These are phyloP conservation scores for Lithophane ornitopus DNA, from an alignment of 2,888 invertebrate species.

Conservation along the genomic window DNA sequence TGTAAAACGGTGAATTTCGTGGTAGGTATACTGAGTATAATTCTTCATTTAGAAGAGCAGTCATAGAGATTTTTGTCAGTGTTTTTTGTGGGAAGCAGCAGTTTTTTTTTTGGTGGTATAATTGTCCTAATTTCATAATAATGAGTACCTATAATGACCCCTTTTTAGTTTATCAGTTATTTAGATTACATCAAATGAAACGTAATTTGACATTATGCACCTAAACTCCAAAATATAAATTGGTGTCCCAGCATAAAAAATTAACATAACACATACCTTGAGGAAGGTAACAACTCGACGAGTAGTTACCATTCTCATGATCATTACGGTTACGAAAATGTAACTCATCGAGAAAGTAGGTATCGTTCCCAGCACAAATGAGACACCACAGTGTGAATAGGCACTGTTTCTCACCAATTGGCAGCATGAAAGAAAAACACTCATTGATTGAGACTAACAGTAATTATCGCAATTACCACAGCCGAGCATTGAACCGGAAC, in stretches of 20 bases:
- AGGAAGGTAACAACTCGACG: neutral
- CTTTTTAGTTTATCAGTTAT: neutral
- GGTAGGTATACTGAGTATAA: neutral
- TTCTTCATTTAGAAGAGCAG: neutral
- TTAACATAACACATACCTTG: neutral
- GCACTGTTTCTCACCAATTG: slow-evolving; percentile 34
- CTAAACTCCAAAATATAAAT: neutral
- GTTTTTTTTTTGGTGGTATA: neutral
- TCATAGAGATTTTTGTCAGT: neutral
- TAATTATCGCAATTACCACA: slow-evolving; percentile 51
- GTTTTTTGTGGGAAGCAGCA: neutral
- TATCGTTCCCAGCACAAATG: slow-evolving; percentile 9
- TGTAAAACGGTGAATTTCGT: slow-evolving; percentile 21
- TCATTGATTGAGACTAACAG: slow-evolving; percentile 40
- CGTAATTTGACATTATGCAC: too few species aligned
- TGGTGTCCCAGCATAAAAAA: neutral
- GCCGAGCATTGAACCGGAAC: slow-evolving; percentile 45
- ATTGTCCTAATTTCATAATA: too few species aligned
- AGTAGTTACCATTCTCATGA: neutral
- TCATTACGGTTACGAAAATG: neutral
- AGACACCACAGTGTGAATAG: slow-evolving; percentile 28
- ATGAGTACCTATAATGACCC: neutral
- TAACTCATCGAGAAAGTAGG: slow-evolving; percentile 1
- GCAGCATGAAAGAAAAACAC: slow-evolving; percentile 32
- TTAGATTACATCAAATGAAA: neutral